Conservation (phyloP, 2,888 invertebrate genomes). For the Noctua pronuba region DNA sequence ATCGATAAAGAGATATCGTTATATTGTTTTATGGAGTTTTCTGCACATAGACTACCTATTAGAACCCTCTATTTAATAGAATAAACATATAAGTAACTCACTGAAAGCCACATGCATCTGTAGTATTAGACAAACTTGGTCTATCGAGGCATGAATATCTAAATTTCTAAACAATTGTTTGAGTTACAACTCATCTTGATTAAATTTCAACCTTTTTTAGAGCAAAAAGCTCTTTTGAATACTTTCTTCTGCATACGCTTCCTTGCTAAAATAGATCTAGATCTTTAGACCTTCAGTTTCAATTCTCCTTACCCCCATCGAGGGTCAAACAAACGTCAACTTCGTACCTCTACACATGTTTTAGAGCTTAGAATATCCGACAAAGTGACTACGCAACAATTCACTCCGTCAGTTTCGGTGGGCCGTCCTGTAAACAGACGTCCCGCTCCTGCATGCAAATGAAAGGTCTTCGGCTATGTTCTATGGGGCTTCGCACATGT, state of each 20-base stretch:
- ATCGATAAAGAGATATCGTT: conserved; percentile 30
- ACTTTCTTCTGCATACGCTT: not conserved
- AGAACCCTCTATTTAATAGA: not conserved
- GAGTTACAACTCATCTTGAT: not conserved
- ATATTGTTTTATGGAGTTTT: conserved; percentile 27
- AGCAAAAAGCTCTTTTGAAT: not conserved
- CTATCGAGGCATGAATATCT: not conserved
- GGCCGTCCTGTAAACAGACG: conserved; percentile 12
- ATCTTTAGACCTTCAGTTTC: not conserved
- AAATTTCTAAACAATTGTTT: not conserved
- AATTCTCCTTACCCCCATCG: not conserved
- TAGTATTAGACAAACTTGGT: not conserved
- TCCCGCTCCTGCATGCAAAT: conserved; percentile 37
- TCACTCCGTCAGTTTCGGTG: conserved; percentile 2
- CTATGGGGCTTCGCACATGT: conserved; percentile 4
- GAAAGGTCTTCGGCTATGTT: conserved; percentile 12
- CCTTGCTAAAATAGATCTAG: not conserved
- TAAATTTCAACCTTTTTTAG: not conserved
- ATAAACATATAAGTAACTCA: not conserved
- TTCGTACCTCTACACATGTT: conserved; percentile 5
- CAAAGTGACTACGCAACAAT: conserved; percentile 25
- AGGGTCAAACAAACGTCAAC: not conserved
- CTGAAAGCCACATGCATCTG: not conserved
- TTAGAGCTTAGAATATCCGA: not conserved
- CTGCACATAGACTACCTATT: conserved; percentile 10